A percentile compares a stretch with the other conserved stretches of the same genome.
phyloP scores from a whole-genome alignment of 2,888 invertebrate species.

The Emmelina monodactyla region DNA sequence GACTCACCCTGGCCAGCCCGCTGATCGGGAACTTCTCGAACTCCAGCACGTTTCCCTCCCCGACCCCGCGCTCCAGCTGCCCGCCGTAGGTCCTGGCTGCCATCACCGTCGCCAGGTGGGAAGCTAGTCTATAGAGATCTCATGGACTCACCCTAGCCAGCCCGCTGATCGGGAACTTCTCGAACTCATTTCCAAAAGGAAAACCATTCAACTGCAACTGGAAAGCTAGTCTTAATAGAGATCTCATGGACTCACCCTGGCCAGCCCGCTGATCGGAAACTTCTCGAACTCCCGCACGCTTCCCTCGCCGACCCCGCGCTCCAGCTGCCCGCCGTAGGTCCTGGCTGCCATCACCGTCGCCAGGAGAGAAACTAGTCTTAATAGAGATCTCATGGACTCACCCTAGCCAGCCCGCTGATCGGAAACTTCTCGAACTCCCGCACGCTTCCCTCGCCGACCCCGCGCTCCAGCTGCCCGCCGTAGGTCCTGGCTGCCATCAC shows the following conservation, averaged over 20 bases:
- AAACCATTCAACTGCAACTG: too few species aligned
- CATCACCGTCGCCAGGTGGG: constrained; percentile 73
- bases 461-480: constrained; percentile 65
- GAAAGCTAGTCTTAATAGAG: too few species aligned
- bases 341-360: constrained; percentile 77
- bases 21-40: constrained; percentile 75
- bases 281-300: constrained; percentile 70
- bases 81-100: constrained; percentile 75
- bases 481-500: constrained; percentile 75
- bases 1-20: constrained; percentile 72
- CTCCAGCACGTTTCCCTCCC: constrained; percentile 70
- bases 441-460: constrained; percentile 69
- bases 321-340: constrained; percentile 70
- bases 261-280: constrained; percentile 72
- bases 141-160: constrained; percentile 72
- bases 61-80: constrained; percentile 59
- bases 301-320: constrained; percentile 68
- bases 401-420: constrained; percentile 72
- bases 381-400: too few species aligned
- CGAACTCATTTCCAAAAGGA: too few species aligned
- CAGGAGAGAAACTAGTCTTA: too few species aligned
- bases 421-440: constrained; percentile 76
- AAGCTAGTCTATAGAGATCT: too few species aligned
- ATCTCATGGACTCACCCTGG: constrained; percentile 73
- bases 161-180: constrained; percentile 72